A percentile compares a stretch with the other conserved stretches of the same genome.
phyloP scores from a whole-genome alignment of 2,113 vertebrate species.

The Tachuris rubrigastra region DNA sequence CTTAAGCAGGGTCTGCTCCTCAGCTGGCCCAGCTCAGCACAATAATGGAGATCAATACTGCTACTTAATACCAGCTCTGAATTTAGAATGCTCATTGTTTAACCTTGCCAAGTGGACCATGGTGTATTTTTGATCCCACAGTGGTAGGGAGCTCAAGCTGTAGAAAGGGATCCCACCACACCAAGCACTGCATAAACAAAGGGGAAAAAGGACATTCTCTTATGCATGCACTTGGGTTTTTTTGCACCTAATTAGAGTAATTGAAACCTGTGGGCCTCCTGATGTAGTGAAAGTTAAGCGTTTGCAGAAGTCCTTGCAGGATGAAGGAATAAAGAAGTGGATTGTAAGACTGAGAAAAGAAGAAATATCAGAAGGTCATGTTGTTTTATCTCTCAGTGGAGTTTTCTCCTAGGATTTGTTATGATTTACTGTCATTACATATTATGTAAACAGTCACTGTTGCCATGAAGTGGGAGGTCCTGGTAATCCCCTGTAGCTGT shows the following conservation, averaged over 20 bases:
- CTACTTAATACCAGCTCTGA: not conserved
- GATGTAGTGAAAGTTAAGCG: not conserved
- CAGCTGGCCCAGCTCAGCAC: not conserved
- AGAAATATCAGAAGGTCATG: conserved; percentile 36
- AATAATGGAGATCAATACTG: conserved; percentile 15
- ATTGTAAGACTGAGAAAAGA: conserved; percentile 35
- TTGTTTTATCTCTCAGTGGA: conserved; percentile 55
- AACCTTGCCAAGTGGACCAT: not conserved
- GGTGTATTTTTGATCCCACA: not conserved
- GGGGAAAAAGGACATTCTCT: not conserved
- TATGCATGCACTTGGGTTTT: not conserved
- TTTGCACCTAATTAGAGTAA: not conserved
- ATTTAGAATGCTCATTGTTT: conserved; percentile 8
- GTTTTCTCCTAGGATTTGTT: conserved; percentile 65
- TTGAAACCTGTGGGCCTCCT: not conserved
- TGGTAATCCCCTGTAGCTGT: conserved; percentile 29
- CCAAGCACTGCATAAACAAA: not conserved
- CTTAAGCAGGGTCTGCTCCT: not conserved
- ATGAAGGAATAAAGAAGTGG: not conserved
- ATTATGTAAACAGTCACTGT: conserved; percentile 67
- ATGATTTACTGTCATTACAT: conserved; percentile 58
- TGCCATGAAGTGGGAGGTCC: conserved; percentile 65
- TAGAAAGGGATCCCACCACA: not conserved
- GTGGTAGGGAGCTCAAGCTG: not conserved
- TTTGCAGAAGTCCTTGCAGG: not conserved